A percentile compares a stretch with the other conserved stretches of the same genome.
phyloP scores from a whole-genome alignment of 1,140 invertebrate genomes.

The Ostrea edulis region DNA sequence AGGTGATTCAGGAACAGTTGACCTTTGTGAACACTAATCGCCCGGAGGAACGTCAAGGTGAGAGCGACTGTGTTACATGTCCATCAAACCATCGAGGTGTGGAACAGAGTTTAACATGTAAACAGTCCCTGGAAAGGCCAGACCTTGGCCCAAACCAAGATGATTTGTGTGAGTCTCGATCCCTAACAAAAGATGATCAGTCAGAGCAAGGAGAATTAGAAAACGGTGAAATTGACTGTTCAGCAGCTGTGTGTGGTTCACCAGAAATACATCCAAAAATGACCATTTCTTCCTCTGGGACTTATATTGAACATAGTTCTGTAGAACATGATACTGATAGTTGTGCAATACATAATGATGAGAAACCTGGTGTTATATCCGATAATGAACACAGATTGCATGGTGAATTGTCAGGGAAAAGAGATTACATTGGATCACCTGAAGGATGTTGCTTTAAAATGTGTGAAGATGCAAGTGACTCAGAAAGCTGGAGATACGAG shows the following conservation, averaged over 20 bases:
- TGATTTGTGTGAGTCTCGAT: neutral
- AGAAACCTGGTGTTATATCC: neutral
- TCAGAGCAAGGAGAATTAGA: neutral
- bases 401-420: conserved; percentile 27
- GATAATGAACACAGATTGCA: neutral
- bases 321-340: neutral
- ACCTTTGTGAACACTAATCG: conserved; percentile 19
- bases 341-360: conserved; percentile 22
- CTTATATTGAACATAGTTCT: conserved; percentile 15
- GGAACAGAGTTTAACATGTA: conserved; percentile 16
- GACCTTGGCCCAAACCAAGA: conserved; percentile 3
- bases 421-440: conserved; percentile 26
- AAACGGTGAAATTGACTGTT: neutral
- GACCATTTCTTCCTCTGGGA: conserved; percentile 1
- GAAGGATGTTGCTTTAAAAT: conserved; percentile 28
- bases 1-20: conserved; percentile 11
- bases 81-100: conserved; percentile 18
- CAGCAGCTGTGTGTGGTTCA: conserved; percentile 2
- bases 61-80: conserved; percentile 1
- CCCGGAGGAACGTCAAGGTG: conserved; percentile 14
- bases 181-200: neutral
- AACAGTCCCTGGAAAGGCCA: conserved; percentile 2
- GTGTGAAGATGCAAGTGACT: conserved; percentile 21
- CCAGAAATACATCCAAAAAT: neutral
- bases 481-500: conserved; percentile 34